Conservation (phyloP, 2,113 vertebrate species). For the Barbus barbus region DNA sequence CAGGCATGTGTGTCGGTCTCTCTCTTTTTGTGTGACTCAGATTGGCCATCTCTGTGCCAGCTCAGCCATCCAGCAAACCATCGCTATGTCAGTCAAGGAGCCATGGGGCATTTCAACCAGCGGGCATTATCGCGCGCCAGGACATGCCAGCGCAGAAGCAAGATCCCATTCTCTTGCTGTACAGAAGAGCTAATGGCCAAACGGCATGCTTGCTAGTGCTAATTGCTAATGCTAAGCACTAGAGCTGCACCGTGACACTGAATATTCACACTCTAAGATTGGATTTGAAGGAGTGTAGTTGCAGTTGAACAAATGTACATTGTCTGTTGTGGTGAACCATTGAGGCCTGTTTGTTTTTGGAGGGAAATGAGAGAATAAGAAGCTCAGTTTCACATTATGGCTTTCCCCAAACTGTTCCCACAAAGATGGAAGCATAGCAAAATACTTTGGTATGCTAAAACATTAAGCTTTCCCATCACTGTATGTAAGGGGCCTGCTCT, state of each 20-base stretch:
- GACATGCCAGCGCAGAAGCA: slow-evolving; percentile 62
- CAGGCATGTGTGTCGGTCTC: slow-evolving; percentile 6
- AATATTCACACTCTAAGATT: slow-evolving; percentile 24
- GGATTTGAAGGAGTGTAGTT: not conserved
- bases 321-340: slow-evolving; percentile 27
- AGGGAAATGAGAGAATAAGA: slow-evolving; percentile 34
- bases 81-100: slow-evolving; percentile 64
- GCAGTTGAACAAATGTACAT: slow-evolving; percentile 24
- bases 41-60: slow-evolving; percentile 38
- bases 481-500: too few species aligned
- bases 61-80: slow-evolving; percentile 56
- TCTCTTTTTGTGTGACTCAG: slow-evolving; percentile 39
- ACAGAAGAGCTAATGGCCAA: slow-evolving; percentile 9
- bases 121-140: slow-evolving; percentile 58
- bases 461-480: too few species aligned
- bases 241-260: not conserved
- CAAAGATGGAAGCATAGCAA: too few species aligned
- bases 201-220: not conserved
- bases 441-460: too few species aligned
- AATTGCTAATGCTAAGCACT: slow-evolving; percentile 16
- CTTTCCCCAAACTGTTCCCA: too few species aligned
- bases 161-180: slow-evolving; percentile 38
- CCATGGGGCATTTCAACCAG: slow-evolving; percentile 61
- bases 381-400: not conserved
- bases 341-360: slow-evolving; percentile 24